Evolutionary conservation across 1,140 invertebrate species (phyloP).

Genomic region (Trachymyrmex cornetzi): DNA sequence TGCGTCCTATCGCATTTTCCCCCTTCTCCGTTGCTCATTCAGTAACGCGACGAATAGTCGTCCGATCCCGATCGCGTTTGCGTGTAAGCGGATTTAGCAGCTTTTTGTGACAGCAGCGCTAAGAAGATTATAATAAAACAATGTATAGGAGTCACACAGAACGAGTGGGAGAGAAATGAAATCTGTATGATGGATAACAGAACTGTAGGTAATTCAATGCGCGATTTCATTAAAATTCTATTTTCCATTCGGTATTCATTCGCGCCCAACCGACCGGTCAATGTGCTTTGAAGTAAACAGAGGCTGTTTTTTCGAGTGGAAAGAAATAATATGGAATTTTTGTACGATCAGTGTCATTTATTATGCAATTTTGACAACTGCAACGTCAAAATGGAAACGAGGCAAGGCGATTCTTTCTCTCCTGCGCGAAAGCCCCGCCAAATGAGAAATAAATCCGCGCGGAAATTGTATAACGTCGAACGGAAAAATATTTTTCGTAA

Average conservation of each 20-base stretch:
- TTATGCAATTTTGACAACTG: slow-evolving; percentile 53
- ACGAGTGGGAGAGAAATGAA: slow-evolving; percentile 15
- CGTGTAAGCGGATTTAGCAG: slow-evolving; percentile 55
- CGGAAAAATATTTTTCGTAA: slow-evolving; percentile 45
- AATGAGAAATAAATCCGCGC: slow-evolving; percentile 53
- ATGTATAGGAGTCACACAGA: slow-evolving; percentile 26
- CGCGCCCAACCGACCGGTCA: background rate
- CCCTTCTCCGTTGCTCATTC: background rate
- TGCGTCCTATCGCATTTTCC: background rate
- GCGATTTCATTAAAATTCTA: slow-evolving; percentile 46
- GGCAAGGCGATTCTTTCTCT: background rate
- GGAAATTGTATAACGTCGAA: slow-evolving; percentile 37
- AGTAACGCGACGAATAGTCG: slow-evolving; percentile 19
- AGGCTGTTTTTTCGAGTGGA: background rate
- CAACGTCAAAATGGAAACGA: slow-evolving; percentile 5
- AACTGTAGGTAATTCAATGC: slow-evolving; percentile 15
- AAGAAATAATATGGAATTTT: slow-evolving; percentile 15
- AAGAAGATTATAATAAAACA: slow-evolving; percentile 61
- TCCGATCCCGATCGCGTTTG: slow-evolving; percentile 22
- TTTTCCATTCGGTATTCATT: slow-evolving; percentile 32
- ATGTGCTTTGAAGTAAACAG: slow-evolving; percentile 6
- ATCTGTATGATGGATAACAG: slow-evolving; percentile 15
- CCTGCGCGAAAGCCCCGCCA: slow-evolving; percentile 4
- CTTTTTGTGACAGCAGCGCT: slow-evolving; percentile 46
- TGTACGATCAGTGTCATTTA: slow-evolving; percentile 45